Percentiles rank a stretch among this genome's conserved stretches.
These are phyloP conservation scores for Pherbina coryleti DNA, from an alignment of 2,888 invertebrate genomes.

Conservation along the genomic window DNA sequence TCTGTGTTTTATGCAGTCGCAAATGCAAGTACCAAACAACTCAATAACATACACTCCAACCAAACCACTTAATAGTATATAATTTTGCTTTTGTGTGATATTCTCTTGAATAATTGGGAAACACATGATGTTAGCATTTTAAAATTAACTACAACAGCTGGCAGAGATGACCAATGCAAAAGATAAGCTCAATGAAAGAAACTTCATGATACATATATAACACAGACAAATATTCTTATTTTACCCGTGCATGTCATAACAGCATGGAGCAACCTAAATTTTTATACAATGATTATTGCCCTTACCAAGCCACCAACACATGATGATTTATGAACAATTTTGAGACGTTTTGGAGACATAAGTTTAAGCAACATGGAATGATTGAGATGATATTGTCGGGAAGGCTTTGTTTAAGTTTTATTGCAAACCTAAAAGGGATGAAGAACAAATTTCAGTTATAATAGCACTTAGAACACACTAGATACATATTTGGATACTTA, in stretches of 20 bases:
- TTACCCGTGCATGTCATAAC: too few relatives aligned
- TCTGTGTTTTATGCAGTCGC: too few relatives aligned
- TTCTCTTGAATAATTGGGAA: too few relatives aligned
- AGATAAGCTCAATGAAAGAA: too few relatives aligned
- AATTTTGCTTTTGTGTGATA: too few relatives aligned
- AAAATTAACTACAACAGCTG: too few relatives aligned
- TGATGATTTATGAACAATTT: conserved; percentile 9
- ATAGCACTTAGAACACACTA: background rate
- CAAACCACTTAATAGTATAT: too few relatives aligned
- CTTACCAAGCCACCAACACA: conserved; percentile 6
- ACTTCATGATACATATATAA: background rate
- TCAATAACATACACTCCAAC: too few relatives aligned
- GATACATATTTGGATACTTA: background rate
- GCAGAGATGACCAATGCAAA: too few relatives aligned
- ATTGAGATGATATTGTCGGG: conserved; percentile 21
- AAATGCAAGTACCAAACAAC: too few relatives aligned
- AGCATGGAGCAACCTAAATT: too few relatives aligned
- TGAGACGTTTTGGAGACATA: background rate
- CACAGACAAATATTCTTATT: background rate
- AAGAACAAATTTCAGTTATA: conserved; percentile 32
- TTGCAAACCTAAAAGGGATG: conserved; percentile 37
- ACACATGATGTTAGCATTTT: too few relatives aligned
- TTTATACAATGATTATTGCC: background rate
- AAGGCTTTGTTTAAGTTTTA: conserved; percentile 24
- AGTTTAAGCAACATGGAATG: conserved; percentile 28